Evolutionary conservation across 2,888 invertebrate genomes (phyloP), one percentile per base, ranked within the genome.

Genomic region (Acrocyrtus sp.): DNA sequence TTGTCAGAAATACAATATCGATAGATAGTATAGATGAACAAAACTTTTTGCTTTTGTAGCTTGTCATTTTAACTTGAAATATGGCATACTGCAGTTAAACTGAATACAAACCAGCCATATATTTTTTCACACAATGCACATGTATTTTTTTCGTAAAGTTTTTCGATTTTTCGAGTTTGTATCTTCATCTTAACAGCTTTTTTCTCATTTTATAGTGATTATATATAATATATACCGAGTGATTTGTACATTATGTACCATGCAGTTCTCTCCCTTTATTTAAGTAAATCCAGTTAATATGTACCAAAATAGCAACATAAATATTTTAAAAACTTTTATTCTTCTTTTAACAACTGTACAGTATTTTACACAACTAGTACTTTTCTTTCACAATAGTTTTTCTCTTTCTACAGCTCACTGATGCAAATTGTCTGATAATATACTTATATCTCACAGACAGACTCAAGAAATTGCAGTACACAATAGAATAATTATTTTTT

Each of bases 301-400:
- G 69, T 69, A 69, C 69, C 69, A 69, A 69, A 69, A 69, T 69
- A 69, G 69, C 69, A 69, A 62, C 69, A 69, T 69, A 69, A 69
- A 69, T 69, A 69, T 54, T 47, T 69, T 62, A 62, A 69, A 69
- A 60, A 26, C 62, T 61, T 48, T 48, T 48, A 54, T 58, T n/a
- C 39, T 48, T 43, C n/a, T n/a, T n/a, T 22, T 15, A n/a, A n/a
- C n/a, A 67, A 54, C 69, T 69, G 62, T 69, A 69, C 69, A 69
- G 8, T 27, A 10, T 61, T 69, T 69, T 62, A 69, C 61, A 69
- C 67, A 57, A 47, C 53, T 48, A 56, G 21, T 47, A 54, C n/a
- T n/a, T 39, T 43, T 27, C 51, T 43, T 68, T 61, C 67, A 62
- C 41, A 62, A 10, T 12, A 22, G 12, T 57, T 60, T 29, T 34